phyloP scores from a whole-genome alignment of 2,113 vertebrate species.

The Xenopus laevis region DNA sequence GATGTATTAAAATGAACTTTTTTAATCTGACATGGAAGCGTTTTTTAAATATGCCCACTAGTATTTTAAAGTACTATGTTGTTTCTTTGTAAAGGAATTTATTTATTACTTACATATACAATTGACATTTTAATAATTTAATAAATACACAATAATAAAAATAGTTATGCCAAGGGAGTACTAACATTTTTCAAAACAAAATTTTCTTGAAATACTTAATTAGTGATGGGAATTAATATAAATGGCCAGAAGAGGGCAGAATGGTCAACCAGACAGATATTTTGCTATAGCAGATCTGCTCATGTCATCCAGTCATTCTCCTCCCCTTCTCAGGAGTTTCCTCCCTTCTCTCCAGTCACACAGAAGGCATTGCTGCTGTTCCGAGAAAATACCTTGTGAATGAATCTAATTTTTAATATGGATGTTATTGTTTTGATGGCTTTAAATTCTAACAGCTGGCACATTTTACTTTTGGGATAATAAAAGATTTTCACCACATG shows the following conservation, averaged over 20 bases:
- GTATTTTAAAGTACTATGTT: too few relatives aligned
- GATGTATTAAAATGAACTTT: too few relatives aligned
- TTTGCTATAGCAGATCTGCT: conserved; percentile 55
- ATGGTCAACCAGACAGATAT: conserved; percentile 63
- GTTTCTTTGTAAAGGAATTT: too few relatives aligned
- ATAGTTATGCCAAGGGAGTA: too few relatives aligned
- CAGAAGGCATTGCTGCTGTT: not conserved
- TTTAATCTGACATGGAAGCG: too few relatives aligned
- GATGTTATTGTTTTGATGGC: conserved; percentile 37
- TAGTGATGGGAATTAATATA: conserved; percentile 40
- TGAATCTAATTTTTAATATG: not conserved
- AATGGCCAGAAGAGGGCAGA: conserved; percentile 56
- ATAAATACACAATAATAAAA: too few relatives aligned
- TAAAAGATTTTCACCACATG: conserved; percentile 10
- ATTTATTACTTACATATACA: too few relatives aligned
- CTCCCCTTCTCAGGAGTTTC: conserved; percentile 55
- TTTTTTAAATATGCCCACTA: too few relatives aligned
- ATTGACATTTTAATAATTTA: too few relatives aligned
- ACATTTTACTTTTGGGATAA: conserved; percentile 3
- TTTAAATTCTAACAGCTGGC: not conserved
- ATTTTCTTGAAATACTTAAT: too few relatives aligned
- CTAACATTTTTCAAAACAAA: not conserved
- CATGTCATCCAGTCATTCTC: conserved; percentile 49
- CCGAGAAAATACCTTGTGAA: not conserved
- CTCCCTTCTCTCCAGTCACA: conserved; percentile 54